A percentile compares a stretch with the other conserved stretches of the same genome.
These are phyloP conservation scores for Dreissena rostriformis DNA, from an alignment of 1,140 invertebrate genomes.

Conservation along the genomic window DNA sequence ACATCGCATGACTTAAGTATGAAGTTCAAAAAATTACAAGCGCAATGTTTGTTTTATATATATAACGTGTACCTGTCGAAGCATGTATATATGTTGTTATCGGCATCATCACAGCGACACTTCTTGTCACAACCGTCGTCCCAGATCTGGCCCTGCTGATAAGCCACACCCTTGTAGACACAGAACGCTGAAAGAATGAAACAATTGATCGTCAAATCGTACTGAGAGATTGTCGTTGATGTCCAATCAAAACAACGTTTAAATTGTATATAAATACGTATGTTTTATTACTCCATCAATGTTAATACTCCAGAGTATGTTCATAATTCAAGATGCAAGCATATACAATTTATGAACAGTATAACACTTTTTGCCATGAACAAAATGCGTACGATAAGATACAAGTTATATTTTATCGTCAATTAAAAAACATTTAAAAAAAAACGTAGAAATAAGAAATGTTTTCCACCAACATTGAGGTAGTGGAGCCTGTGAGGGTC, in stretches of 20 bases:
- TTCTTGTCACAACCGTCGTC: constrained; percentile 63
- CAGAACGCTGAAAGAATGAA: constrained; percentile 65
- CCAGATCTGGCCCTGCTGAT: constrained; percentile 66
- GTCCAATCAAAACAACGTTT: neutral
- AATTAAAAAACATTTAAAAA: too few species aligned
- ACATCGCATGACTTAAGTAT: too few species aligned
- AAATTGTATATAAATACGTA: neutral
- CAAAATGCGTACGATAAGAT: too few species aligned
- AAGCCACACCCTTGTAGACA: constrained; percentile 70
- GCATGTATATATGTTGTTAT: constrained; percentile 70
- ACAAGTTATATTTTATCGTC: too few species aligned
- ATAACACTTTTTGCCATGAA: too few species aligned
- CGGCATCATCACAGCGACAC: constrained; percentile 70
- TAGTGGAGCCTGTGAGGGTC: constrained; percentile 43
- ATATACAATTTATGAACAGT: too few species aligned
- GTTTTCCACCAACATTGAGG: constrained; percentile 36
- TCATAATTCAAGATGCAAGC: too few species aligned
- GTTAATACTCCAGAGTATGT: too few species aligned
- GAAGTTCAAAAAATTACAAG: too few species aligned
- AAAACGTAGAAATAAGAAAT: too few species aligned
- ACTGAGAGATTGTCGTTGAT: neutral
- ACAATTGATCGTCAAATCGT: neutral
- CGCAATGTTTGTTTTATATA: too few species aligned
- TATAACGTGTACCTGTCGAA: constrained; percentile 66
- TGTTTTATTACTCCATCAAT: neutral